phyloP scores from a whole-genome alignment of 2,888 invertebrate genomes.

The Phania funesta region DNA sequence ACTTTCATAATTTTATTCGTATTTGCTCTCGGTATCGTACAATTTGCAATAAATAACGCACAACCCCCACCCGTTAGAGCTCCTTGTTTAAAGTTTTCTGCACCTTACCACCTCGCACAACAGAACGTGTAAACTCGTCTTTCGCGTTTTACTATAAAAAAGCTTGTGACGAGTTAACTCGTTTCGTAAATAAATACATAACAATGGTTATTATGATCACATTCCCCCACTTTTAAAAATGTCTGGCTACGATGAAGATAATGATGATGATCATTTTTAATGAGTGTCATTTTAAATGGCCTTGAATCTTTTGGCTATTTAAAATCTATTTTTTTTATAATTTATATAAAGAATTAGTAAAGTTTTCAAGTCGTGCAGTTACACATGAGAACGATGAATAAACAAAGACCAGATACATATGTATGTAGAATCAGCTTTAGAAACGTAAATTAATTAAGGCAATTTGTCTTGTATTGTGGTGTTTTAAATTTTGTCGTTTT shows the following conservation, averaged over 20 bases:
- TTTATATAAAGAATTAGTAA: constrained; percentile 12
- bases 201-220: neutral
- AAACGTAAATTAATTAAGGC: constrained; percentile 59
- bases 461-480: constrained; percentile 57
- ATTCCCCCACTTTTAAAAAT: constrained; percentile 57
- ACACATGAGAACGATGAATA: neutral
- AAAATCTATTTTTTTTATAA: constrained; percentile 30
- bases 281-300: constrained; percentile 59
- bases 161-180: too few relatives aligned
- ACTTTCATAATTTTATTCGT: too few relatives aligned
- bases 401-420: constrained; percentile 24
- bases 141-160: too few relatives aligned
- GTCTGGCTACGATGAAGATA: constrained; percentile 15
- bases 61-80: too few relatives aligned
- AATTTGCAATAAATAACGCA: too few relatives aligned
- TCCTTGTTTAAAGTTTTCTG: too few relatives aligned
- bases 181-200: too few relatives aligned
- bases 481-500: constrained; percentile 17
- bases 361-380: constrained; percentile 41
- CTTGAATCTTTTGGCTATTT: constrained; percentile 62
- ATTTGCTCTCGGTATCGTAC: too few relatives aligned
- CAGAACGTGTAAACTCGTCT: too few relatives aligned
- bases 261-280: constrained; percentile 55
- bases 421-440: constrained; percentile 15
- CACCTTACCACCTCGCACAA: too few relatives aligned